A percentile compares a stretch with the other conserved stretches of the same genome.
Evolutionary conservation across 1,140 invertebrate genomes (phyloP).

Genomic region (Bombus terrestris): DNA sequence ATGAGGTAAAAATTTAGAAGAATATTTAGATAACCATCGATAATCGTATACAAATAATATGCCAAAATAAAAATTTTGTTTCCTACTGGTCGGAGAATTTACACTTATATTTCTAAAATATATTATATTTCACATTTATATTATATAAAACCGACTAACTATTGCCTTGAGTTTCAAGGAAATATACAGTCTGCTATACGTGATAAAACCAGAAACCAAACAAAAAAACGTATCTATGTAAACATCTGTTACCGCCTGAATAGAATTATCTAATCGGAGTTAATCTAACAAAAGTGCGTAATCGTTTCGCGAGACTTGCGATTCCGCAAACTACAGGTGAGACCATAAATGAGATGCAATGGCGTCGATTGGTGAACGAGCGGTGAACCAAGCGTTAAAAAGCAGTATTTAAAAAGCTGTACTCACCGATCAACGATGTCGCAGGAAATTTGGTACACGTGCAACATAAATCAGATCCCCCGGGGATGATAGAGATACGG

Average conservation of each 20-base stretch:
- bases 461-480: slow-evolving; percentile 71
- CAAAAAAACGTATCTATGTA: neutral
- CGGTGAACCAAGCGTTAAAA: slow-evolving; percentile 20
- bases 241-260: neutral
- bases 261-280: slow-evolving; percentile 21
- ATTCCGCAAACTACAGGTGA: neutral
- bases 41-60: no score
- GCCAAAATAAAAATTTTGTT: neutral
- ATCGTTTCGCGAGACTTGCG: neutral
- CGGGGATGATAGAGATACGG: slow-evolving; percentile 64
- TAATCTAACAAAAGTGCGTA: neutral
- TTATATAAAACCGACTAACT: neutral
- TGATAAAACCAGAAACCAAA: slow-evolving; percentile 14
- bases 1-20: no score
- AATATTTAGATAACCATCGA: no score
- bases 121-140: neutral
- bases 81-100: neutral
- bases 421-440: slow-evolving; percentile 50
- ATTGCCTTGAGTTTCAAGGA: neutral
- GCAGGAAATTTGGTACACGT: slow-evolving; percentile 60
- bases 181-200: neutral
- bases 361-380: neutral
- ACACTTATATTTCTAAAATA: neutral
- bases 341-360: neutral
- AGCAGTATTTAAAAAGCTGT: slow-evolving; percentile 40